Percentiles rank a stretch among this genome's conserved stretches.
phyloP scores from a whole-genome alignment of 2,888 invertebrate genomes.

The Leptinotarsa rubiginosa region DNA sequence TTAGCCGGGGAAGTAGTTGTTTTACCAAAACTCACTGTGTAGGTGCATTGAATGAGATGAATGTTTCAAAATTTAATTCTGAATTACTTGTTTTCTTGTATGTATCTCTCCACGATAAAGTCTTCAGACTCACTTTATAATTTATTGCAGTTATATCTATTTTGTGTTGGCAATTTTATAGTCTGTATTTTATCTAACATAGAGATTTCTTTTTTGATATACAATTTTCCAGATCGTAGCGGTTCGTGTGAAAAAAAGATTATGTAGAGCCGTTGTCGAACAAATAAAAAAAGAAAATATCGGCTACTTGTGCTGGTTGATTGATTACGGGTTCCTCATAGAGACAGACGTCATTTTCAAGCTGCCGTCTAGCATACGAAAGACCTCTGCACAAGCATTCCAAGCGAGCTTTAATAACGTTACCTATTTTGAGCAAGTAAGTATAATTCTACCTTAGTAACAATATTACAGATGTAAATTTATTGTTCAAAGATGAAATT shows the following conservation, averaged over 20 bases:
- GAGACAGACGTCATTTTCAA: constrained; percentile 48
- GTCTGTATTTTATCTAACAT: background rate
- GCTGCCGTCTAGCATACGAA: constrained; percentile 45
- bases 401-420: constrained; percentile 55
- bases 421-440: constrained; percentile 51
- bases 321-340: constrained; percentile 54
- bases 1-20: too few relatives aligned
- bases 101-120: too few relatives aligned
- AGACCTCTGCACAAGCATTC: constrained; percentile 45
- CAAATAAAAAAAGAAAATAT: constrained; percentile 19
- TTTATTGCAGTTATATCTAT: too few relatives aligned
- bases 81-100: too few relatives aligned
- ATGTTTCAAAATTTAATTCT: too few relatives aligned
- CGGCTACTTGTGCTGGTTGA: constrained; percentile 52
- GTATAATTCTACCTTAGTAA: background rate
- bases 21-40: too few relatives aligned
- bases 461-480: too few relatives aligned
- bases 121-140: too few relatives aligned
- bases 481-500: too few relatives aligned
- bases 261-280: constrained; percentile 49
- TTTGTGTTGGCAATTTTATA: too few relatives aligned
- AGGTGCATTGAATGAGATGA: too few relatives aligned
- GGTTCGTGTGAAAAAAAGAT: constrained; percentile 39
- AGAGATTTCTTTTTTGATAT: constrained; percentile 5
- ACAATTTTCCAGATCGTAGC: constrained; percentile 48